Percentiles rank a stretch among this genome's conserved stretches.
These are phyloP conservation scores for Sussaba pulchella DNA, from an alignment of 2,888 invertebrate species.

Conservation along the genomic window DNA sequence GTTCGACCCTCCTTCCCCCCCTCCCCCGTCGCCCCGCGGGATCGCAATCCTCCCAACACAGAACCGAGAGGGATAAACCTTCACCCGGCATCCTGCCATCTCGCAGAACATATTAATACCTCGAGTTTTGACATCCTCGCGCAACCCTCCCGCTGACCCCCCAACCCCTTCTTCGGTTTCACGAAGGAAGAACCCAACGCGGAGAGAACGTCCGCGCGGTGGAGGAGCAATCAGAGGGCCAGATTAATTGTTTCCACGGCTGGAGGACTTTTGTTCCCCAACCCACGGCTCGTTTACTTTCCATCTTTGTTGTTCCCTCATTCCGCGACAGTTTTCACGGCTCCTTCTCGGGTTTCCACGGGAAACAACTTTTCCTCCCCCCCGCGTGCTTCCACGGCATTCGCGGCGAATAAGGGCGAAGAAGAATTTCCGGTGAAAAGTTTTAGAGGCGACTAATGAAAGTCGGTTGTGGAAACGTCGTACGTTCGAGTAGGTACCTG, in stretches of 20 bases:
- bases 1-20: background rate
- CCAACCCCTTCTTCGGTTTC: too few relatives aligned
- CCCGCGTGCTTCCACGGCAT: background rate
- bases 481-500: background rate
- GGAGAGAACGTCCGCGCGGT: constrained; percentile 58
- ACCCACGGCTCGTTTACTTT: constrained; percentile 50
- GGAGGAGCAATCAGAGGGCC: constrained; percentile 82
- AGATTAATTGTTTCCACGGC: constrained; percentile 84
- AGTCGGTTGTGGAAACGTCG: background rate
- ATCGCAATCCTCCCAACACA: constrained; percentile 36
- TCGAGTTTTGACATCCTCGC: constrained; percentile 82
- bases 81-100: constrained; percentile 72
- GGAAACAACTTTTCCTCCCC: background rate
- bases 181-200: constrained; percentile 56
- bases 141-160: constrained; percentile 24
- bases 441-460: too few relatives aligned
- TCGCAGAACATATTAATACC: constrained; percentile 83
- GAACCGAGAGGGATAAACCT: constrained; percentile 49
- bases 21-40: too few relatives aligned
- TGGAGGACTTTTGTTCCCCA: constrained; percentile 78
- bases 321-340: background rate
- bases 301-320: constrained; percentile 8
- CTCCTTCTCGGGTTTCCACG: background rate
- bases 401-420: background rate
- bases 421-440: background rate